Evolutionary conservation across 2,888 invertebrate genomes (phyloP), one percentile per base, ranked within the genome.

Genomic region (Parnassius mnemosyne): DNA sequence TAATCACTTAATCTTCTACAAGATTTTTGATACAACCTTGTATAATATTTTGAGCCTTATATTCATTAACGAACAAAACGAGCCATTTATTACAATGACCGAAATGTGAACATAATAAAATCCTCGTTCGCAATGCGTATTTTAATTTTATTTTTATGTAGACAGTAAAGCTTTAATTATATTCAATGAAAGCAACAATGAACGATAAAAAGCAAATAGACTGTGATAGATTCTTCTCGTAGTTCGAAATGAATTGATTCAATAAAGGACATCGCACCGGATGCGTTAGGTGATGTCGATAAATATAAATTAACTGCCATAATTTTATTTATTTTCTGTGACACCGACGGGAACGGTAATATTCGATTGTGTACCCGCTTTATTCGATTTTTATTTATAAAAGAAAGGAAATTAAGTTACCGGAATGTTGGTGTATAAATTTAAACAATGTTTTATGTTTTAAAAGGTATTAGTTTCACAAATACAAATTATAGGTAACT

Each of bases 241-340:
- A 53, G 43, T 57, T 42, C 55, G 47, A 53, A 54, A 63, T 65
- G 63, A 63, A 63, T 63, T 63, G 63, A 56, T 60, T 56, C 60
- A 56, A 60, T 66, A 67, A 34, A 71, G 67, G 65, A 68, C 65
- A 62, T 61, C 62, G 63, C 62, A 59, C 70, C 69, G 71, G 69
- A 69, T 69, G 69, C 67, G 61, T 60, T 66, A 68, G 69, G 68
- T 66, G 63, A 63, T 65, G 61, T 51, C 73, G 69, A 77, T 77
- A 76, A 76, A 77, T 76, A 76, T 75, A 73, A 76, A 77, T 76
- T 73, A 72, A 68, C 64, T 56, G 55, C 41, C 63, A 57, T 71
- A 66, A 69, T 69, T 66, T 69, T 67, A 66, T 71, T 67, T 68
- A 69, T 68, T 67, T 66, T 58, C 57, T 43, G 52, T 25, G 66